These are phyloP conservation scores for Psilopsiagon aurifrons DNA, from an alignment of 2,113 vertebrate genomes.

Conservation along the genomic window DNA sequence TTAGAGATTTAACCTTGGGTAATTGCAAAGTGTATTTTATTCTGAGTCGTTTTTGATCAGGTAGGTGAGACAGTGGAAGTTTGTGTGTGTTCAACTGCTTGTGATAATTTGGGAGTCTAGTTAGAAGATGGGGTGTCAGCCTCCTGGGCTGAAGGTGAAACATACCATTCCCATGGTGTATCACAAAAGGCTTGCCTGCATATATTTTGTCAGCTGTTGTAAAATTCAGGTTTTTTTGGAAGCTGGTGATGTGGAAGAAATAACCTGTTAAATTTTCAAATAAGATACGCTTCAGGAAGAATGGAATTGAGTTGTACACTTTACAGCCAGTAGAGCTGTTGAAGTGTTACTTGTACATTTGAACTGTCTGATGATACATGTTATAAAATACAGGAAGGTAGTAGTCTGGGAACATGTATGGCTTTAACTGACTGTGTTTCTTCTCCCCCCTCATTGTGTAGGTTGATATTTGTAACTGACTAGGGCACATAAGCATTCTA, in stretches of 20 bases:
- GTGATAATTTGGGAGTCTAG: neutral
- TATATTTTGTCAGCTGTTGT: neutral
- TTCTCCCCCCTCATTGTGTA: neutral
- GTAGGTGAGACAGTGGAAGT: neutral
- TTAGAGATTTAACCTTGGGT: constrained; percentile 71
- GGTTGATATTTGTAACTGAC: neutral
- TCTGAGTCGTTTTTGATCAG: constrained; percentile 18
- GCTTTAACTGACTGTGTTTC: neutral
- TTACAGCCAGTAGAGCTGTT: neutral
- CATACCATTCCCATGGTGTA: fast-evolving
- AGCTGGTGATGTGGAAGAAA: neutral
- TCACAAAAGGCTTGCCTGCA: neutral
- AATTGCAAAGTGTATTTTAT: constrained; percentile 61
- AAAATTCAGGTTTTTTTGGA: neutral
- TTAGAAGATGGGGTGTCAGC: neutral
- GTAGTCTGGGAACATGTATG: neutral
- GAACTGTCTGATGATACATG: neutral
- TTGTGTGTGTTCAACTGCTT: neutral
- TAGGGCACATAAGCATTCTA: neutral
- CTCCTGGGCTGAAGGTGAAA: neutral
- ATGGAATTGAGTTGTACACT: neutral
- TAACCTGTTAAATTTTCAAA: neutral
- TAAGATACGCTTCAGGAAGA: neutral
- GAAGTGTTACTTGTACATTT: neutral
- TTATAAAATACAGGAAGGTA: neutral